Conservation (phyloP, 2,888 invertebrate species). For the Pristionchus mayeri region DNA sequence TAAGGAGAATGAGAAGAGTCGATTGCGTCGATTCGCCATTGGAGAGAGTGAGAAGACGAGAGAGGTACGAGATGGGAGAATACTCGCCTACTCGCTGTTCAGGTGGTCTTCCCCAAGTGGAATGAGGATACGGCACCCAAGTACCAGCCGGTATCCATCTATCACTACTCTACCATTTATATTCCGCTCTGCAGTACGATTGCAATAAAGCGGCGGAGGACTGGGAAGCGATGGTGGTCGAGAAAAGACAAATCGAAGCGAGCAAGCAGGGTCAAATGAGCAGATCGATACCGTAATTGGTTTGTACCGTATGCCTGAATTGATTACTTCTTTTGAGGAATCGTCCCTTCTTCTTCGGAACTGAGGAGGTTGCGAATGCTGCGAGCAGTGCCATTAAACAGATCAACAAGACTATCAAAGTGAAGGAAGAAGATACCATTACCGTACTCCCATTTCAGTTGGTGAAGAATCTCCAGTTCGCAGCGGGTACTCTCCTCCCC, state of each 20-base stretch:
- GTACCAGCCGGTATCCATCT: conserved; percentile 17
- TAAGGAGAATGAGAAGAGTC: neutral
- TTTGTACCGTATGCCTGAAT: neutral
- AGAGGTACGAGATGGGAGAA: conserved; percentile 29
- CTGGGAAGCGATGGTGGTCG: neutral
- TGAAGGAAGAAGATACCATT: neutral
- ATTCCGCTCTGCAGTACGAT: conserved; percentile 19
- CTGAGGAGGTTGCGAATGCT: neutral
- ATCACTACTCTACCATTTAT: neutral
- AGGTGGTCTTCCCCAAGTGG: conserved; percentile 35
- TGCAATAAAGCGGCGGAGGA: neutral
- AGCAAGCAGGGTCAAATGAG: conserved; percentile 1
- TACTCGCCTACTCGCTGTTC: neutral
- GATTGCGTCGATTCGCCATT: neutral
- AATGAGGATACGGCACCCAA: conserved; percentile 4
- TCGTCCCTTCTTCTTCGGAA: conserved; percentile 45
- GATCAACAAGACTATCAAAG: conserved; percentile 2
- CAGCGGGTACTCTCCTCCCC: conserved; percentile 33
- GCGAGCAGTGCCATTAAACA: neutral
- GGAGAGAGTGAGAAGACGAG: conserved; percentile 38
- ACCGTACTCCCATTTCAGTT: neutral
- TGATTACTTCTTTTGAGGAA: neutral
- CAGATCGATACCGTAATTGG: neutral
- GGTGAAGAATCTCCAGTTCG: conserved; percentile 33
- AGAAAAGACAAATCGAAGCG: neutral